A percentile compares a stretch with the other conserved stretches of the same genome.
These are phyloP conservation scores for Odobenus rosmarus DNA, from an alignment of 2,113 vertebrate species.

Conservation along the genomic window DNA sequence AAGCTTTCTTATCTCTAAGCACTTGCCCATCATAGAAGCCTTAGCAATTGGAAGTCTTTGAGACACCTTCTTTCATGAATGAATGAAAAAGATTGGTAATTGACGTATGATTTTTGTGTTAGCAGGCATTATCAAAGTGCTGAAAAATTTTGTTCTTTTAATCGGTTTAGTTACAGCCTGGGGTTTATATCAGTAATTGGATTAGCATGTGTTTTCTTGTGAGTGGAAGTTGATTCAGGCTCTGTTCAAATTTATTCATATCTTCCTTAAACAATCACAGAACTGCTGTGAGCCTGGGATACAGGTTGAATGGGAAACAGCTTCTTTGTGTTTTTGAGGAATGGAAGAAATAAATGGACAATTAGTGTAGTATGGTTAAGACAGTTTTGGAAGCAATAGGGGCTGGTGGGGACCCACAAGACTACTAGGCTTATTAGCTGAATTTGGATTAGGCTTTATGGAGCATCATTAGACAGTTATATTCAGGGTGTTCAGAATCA, in stretches of 20 bases:
- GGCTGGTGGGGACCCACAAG: fast-evolving
- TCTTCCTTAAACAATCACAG: neutral
- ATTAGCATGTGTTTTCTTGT: neutral
- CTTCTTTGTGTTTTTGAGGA: neutral
- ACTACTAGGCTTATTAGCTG: neutral
- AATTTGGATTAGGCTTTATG: neutral
- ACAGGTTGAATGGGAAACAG: neutral
- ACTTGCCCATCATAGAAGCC: neutral
- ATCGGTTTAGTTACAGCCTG: conserved; percentile 1
- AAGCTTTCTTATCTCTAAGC: neutral
- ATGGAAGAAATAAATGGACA: neutral
- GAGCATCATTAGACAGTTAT: too few species aligned
- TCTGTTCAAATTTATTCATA: neutral
- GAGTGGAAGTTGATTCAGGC: neutral
- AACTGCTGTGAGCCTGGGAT: neutral
- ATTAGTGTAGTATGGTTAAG: neutral
- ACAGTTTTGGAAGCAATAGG: neutral
- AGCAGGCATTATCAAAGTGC: neutral
- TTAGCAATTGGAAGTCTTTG: neutral
- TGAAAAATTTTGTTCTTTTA: neutral
- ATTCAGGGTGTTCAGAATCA: neutral
- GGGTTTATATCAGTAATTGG: neutral
- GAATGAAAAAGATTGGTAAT: neutral
- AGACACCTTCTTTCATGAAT: neutral
- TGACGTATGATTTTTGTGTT: neutral